Evolutionary conservation across 2,797 vertebrate species (phyloP).

Genomic region (Urophycis tenuis): DNA sequence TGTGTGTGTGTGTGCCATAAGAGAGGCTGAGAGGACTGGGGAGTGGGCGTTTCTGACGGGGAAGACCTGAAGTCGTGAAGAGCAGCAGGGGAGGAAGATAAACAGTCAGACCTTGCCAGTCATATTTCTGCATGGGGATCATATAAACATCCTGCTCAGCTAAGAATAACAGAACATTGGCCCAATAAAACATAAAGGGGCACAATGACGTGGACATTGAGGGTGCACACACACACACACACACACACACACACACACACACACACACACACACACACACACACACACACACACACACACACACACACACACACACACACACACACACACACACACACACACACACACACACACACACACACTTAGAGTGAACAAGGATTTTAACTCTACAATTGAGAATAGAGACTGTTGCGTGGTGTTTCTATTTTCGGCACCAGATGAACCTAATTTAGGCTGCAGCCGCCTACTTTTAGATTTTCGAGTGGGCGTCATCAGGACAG

Average conservation of each 20-base stretch:
- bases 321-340: not conserved
- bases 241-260: not conserved
- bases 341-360: not conserved
- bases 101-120: constrained; percentile 68
- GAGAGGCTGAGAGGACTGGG: constrained; percentile 26
- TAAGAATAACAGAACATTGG: constrained; percentile 75
- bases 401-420: not conserved
- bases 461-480: not conserved
- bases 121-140: constrained; percentile 71
- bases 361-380: not conserved
- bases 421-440: not conserved
- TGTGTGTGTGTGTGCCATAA: constrained; percentile 21
- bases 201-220: constrained; percentile 62
- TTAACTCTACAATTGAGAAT: not conserved
- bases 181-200: constrained; percentile 70
- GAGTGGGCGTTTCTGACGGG: constrained; percentile 36
- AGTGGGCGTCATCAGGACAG: not conserved
- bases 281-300: not conserved
- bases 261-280: not conserved
- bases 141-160: constrained; percentile 77
- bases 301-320: not conserved
- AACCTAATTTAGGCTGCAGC: not conserved
- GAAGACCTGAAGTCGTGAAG: constrained; percentile 48
- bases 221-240: not conserved
- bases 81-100: constrained; percentile 57